phyloP scores from a whole-genome alignment of 2,113 vertebrate genomes.

The Macaca nemestrina region DNA sequence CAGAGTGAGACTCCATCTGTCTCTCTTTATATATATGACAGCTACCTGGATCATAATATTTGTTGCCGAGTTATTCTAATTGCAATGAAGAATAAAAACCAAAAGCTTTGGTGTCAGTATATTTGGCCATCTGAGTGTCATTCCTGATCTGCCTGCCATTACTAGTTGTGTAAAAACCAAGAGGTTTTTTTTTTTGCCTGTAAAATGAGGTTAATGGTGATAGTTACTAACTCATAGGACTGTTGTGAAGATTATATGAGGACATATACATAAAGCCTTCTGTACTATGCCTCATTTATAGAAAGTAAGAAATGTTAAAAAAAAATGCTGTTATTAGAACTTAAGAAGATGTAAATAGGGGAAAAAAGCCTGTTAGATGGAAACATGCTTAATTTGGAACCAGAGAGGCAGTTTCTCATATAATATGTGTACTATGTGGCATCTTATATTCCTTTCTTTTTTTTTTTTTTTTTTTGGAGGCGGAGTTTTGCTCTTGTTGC shows the following conservation, averaged over 20 bases:
- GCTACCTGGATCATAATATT: background rate
- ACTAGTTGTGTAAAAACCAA: background rate
- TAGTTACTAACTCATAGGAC: background rate
- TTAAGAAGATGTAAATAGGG: background rate
- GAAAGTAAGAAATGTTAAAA: background rate
- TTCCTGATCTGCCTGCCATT: background rate
- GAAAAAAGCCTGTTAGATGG: background rate
- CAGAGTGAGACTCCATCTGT: too few species aligned
- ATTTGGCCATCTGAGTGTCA: background rate
- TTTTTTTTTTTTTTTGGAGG: too few species aligned
- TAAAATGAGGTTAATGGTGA: background rate
- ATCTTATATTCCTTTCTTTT: background rate
- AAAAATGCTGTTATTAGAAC: background rate
- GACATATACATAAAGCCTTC: background rate
- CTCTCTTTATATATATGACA: background rate
- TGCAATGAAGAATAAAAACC: background rate
- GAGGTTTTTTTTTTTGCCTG: background rate
- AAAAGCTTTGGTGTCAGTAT: background rate
- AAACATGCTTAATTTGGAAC: conserved; percentile 26
- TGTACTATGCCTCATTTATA: background rate
- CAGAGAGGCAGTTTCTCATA: conserved; percentile 20
- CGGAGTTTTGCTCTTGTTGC: too few species aligned
- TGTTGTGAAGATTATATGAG: conserved; percentile 5
- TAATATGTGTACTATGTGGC: background rate
- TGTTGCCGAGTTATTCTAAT: conserved; percentile 28